Conservation (phyloP, 2,888 invertebrate species). For the Drosophila putrida region DNA sequence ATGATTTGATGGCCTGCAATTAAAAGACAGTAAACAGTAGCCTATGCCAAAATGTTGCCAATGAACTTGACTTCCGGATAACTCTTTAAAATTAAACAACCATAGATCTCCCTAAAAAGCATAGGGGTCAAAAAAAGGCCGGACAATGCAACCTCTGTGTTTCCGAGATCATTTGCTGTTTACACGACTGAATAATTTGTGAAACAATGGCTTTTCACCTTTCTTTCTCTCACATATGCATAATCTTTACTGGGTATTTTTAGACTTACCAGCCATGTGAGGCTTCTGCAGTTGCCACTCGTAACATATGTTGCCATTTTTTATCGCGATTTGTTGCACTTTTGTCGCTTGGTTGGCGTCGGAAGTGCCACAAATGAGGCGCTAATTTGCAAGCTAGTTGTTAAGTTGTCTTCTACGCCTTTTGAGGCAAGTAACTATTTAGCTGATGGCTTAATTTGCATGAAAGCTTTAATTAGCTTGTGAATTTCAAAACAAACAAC, state of each 20-base stretch:
- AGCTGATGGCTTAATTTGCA: neutral
- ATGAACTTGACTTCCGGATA: neutral
- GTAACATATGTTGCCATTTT: constrained; percentile 32
- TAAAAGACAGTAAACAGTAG: neutral
- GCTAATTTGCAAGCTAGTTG: constrained; percentile 31
- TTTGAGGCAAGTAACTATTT: neutral
- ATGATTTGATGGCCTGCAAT: neutral
- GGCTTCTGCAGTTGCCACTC: constrained; percentile 3
- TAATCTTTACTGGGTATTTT: constrained; percentile 12
- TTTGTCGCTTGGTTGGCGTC: constrained; percentile 45
- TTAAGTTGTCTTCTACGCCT: neutral
- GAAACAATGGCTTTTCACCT: constrained; percentile 4
- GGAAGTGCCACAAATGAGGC: constrained; percentile 66
- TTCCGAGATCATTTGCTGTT: neutral
- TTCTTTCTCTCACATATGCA: neutral
- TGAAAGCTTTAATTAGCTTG: neutral
- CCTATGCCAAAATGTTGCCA: neutral
- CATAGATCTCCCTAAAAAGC: too few species aligned
- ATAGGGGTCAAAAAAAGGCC: too few species aligned
- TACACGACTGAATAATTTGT: constrained; percentile 3
- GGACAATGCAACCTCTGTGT: too few species aligned
- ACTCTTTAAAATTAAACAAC: too few species aligned
- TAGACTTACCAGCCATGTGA: constrained; percentile 46
- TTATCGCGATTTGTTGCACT: constrained; percentile 36
- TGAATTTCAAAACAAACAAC: neutral